A percentile compares a stretch with the other conserved stretches of the same genome.
These are phyloP conservation scores for Electrophaes corylata DNA, from an alignment of 2,888 invertebrate genomes.

Conservation along the genomic window DNA sequence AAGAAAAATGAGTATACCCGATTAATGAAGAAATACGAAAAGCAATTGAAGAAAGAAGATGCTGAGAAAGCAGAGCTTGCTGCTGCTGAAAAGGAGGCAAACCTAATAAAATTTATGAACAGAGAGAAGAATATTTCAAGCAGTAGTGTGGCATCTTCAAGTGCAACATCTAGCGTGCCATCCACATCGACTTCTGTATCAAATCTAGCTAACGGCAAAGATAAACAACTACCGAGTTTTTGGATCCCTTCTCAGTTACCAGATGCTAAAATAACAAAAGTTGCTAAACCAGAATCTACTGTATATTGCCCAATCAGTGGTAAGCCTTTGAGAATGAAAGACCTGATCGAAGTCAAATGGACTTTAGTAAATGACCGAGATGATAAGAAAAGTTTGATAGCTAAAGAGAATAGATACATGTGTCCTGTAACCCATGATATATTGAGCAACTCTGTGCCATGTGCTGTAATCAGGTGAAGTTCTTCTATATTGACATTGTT, in stretches of 20 bases:
- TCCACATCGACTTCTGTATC: constrained; percentile 85
- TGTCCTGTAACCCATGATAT: constrained; percentile 99
- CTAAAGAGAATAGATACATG: constrained; percentile 96
- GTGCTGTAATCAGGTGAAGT: constrained; percentile 90
- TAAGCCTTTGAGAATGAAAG: constrained; percentile 94
- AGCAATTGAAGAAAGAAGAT: constrained; percentile 91
- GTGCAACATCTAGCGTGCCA: constrained; percentile 26
- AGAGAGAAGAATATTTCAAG: constrained; percentile 91
- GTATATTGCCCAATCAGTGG: constrained; percentile 81
- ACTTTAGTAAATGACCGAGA: constrained; percentile 94
- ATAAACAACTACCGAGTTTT: constrained; percentile 95
- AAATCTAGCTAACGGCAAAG: constrained; percentile 90
- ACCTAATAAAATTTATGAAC: constrained; percentile 91
- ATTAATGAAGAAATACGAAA: constrained; percentile 96
- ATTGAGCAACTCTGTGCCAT: constrained; percentile 96
- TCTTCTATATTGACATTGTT: neutral
- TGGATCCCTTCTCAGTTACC: constrained; percentile 98
- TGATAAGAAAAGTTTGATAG: constrained; percentile 93
- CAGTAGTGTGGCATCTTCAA: constrained; percentile 46
- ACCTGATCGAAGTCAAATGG: constrained; percentile 96
- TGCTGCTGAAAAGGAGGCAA: constrained; percentile 89
- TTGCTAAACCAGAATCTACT: constrained; percentile 71
- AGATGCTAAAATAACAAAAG: constrained; percentile 88
- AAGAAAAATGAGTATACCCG: constrained; percentile 96
- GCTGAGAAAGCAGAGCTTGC: constrained; percentile 88